Percentiles rank a stretch among this genome's conserved stretches.
Evolutionary conservation across 2,888 invertebrate species (phyloP).

Genomic region (Mesorhabditis sp.): DNA sequence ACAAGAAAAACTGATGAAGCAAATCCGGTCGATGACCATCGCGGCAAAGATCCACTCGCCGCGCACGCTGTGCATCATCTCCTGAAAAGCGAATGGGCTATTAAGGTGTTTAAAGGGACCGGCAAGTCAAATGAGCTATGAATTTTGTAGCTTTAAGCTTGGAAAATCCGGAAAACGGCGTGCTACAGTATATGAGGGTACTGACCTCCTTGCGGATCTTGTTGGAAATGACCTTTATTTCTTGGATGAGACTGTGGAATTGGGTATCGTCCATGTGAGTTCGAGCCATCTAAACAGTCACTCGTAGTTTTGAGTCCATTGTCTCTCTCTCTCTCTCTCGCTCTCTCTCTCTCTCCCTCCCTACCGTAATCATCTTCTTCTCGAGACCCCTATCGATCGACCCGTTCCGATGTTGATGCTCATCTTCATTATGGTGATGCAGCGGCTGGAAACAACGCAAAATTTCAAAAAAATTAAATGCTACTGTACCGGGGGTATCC

Average conservation of each 20-base stretch:
- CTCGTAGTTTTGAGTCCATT: background rate
- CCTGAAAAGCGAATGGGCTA: conserved; percentile 23
- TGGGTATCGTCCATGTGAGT: conserved; percentile 29
- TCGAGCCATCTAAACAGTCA: conserved; percentile 8
- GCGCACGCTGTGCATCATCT: conserved; percentile 48
- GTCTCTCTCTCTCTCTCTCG: background rate
- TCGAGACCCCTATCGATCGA: background rate
- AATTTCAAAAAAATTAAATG: no score
- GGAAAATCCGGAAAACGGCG: background rate
- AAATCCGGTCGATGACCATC: conserved; percentile 52
- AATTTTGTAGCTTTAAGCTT: background rate
- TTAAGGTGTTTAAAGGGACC: conserved; percentile 1
- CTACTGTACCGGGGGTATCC: no score
- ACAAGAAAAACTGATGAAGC: conserved; percentile 50
- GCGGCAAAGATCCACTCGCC: conserved; percentile 56
- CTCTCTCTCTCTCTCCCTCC: conserved; percentile 7
- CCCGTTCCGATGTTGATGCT: background rate
- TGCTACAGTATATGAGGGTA: background rate
- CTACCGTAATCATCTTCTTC: conserved; percentile 9
- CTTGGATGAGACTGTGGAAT: conserved; percentile 32
- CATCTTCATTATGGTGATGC: background rate
- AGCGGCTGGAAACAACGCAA: background rate
- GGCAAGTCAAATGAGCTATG: background rate
- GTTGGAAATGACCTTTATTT: conserved; percentile 40
- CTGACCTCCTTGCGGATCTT: conserved; percentile 51